These are phyloP conservation scores for Xiphophorus hellerii DNA, from an alignment of 2,113 vertebrate genomes.

Conservation along the genomic window DNA sequence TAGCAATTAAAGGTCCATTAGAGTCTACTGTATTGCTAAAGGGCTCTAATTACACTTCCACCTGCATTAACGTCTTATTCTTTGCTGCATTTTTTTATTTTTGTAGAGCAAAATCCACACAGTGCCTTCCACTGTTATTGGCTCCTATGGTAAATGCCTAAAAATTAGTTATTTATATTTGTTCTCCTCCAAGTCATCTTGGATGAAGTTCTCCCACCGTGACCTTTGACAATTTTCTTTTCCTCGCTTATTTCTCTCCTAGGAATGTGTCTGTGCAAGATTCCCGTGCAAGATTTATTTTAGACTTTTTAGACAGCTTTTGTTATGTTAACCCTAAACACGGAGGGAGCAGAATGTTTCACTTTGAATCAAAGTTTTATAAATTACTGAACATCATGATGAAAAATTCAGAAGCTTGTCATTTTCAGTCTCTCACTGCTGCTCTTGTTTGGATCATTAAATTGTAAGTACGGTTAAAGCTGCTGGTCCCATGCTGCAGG, in stretches of 20 bases:
- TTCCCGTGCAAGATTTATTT: not conserved
- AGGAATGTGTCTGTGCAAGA: too few relatives aligned
- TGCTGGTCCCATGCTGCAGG: constrained; percentile 26
- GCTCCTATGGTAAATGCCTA: not conserved
- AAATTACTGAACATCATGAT: not conserved
- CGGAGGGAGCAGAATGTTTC: not conserved
- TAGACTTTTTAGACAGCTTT: not conserved
- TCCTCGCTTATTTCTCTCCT: not conserved
- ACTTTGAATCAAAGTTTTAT: not conserved
- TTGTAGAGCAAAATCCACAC: not conserved
- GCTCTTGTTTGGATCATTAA: constrained; percentile 4
- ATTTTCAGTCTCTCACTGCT: not conserved
- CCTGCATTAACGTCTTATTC: not conserved
- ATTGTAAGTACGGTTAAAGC: not conserved
- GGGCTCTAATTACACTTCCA: not conserved
- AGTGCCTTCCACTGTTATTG: not conserved
- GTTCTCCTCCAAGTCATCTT: not conserved
- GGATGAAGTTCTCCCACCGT: not conserved
- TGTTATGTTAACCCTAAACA: not conserved
- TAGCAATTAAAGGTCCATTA: not conserved
- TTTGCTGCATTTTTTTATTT: too few relatives aligned
- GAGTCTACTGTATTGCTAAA: not conserved
- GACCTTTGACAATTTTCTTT: not conserved
- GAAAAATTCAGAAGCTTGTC: not conserved
- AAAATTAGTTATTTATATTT: not conserved